Percentiles rank a stretch among this genome's conserved stretches.
phyloP scores from a whole-genome alignment of 2,888 invertebrate species.

The Tromatobia lineatoria region DNA sequence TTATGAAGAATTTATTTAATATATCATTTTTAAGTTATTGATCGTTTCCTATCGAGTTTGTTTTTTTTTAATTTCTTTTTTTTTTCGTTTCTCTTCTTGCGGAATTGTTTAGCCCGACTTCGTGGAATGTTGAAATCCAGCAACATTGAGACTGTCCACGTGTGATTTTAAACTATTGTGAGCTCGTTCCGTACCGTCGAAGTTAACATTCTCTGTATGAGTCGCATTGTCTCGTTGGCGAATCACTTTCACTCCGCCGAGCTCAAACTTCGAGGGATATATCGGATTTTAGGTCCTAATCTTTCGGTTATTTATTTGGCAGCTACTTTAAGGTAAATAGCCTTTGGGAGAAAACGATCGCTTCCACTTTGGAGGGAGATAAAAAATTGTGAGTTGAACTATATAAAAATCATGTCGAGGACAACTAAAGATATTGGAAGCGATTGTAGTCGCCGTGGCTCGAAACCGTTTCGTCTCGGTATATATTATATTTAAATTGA shows the following conservation, averaged over 20 bases:
- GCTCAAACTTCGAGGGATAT: constrained; percentile 23
- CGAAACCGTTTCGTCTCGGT: constrained; percentile 19
- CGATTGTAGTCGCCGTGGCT: constrained; percentile 3
- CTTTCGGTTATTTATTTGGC: constrained; percentile 66
- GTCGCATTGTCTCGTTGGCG: background rate
- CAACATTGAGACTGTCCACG: constrained; percentile 63
- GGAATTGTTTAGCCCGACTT: constrained; percentile 35
- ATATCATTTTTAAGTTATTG: constrained; percentile 52
- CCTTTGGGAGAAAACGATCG: constrained; percentile 19
- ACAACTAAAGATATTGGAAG: background rate
- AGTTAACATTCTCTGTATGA: constrained; percentile 8
- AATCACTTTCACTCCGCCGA: background rate
- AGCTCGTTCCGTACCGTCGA: background rate
- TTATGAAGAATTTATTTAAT: constrained; percentile 58
- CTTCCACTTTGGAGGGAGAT: background rate
- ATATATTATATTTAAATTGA: constrained; percentile 44
- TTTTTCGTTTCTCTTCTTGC: background rate
- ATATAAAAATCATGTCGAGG: background rate
- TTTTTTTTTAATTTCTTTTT: constrained; percentile 17
- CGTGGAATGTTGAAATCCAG: constrained; percentile 34
- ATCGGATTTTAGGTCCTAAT: constrained; percentile 54
- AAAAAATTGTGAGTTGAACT: background rate
- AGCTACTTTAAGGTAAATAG: constrained; percentile 54
- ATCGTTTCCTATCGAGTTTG: constrained; percentile 25
- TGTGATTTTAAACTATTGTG: constrained; percentile 60